These are phyloP conservation scores for Cyaniris semiargus DNA, from an alignment of 2,888 invertebrate species.

Conservation along the genomic window DNA sequence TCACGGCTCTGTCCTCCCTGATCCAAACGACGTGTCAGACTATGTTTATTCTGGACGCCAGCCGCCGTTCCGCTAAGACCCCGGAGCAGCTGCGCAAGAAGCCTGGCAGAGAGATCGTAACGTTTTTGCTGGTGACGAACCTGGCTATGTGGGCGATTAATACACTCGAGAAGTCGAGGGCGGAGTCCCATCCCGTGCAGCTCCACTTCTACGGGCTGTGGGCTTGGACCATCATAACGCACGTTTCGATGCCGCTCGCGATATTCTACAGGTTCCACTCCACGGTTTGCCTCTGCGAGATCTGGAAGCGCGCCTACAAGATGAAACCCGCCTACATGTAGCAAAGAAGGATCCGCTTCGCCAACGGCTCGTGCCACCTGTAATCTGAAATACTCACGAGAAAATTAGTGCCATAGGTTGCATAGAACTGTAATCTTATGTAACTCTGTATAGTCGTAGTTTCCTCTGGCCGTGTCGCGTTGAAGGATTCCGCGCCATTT, in stretches of 20 bases:
- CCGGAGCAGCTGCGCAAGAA: conserved; percentile 91
- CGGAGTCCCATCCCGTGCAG: conserved; percentile 95
- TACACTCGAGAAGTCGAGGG: conserved; percentile 93
- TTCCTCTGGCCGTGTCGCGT: conserved; percentile 11
- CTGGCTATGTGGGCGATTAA: conserved; percentile 97
- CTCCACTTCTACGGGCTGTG: conserved; percentile 94
- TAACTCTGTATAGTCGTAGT: conserved; percentile 38
- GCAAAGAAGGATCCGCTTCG: conserved; percentile 64
- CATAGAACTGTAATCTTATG: conserved; percentile 42
- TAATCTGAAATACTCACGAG: conserved; percentile 49
- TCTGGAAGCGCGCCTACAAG: conserved; percentile 98
- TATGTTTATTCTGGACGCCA: conserved; percentile 94
- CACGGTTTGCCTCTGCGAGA: conserved; percentile 96
- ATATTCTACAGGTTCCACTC: conserved; percentile 98
- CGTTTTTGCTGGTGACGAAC: conserved; percentile 93
- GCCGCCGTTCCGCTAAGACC: conserved; percentile 90
- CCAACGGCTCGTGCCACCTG: conserved; percentile 45
- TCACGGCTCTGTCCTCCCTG: conserved; percentile 91
- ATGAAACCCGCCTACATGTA: conserved; percentile 93
- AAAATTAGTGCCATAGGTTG: conserved; percentile 72
- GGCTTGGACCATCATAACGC: conserved; percentile 98
- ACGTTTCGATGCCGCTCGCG: conserved; percentile 94
- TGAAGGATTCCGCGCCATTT: conserved; percentile 23
- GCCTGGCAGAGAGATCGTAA: conserved; percentile 95
- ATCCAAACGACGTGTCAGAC: conserved; percentile 95